A percentile compares a stretch with the other conserved stretches of the same genome.
These are phyloP conservation scores for Paedocypris sp. DNA, from an alignment of 2,113 vertebrate genomes.

Conservation along the genomic window DNA sequence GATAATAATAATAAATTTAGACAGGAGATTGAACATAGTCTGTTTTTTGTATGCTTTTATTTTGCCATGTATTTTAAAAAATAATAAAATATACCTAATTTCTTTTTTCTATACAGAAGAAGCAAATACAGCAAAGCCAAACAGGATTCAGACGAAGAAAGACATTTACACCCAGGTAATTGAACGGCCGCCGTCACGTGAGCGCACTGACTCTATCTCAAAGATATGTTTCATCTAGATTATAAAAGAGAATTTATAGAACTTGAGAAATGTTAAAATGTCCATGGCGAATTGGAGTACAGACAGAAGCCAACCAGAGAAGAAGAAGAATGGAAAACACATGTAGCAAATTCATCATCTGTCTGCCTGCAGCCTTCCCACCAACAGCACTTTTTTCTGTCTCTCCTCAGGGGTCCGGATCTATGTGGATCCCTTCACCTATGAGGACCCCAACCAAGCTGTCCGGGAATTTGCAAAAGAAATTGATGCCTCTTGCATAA, in stretches of 20 bases:
- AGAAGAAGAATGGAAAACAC: conserved; percentile 15
- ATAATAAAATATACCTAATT: neutral
- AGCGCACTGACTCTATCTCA: conserved; percentile 14
- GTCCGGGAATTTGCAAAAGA: conserved; percentile 68
- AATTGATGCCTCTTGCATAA: conserved; percentile 91
- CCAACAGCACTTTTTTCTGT: conserved; percentile 41
- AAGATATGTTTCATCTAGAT: neutral
- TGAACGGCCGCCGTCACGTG: conserved; percentile 47
- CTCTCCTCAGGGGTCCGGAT: conserved; percentile 87
- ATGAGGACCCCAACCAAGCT: conserved; percentile 65
- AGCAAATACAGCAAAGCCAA: conserved; percentile 97
- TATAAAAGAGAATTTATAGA: neutral
- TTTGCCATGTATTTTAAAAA: too few species aligned
- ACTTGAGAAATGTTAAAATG: neutral
- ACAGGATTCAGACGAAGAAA: conserved; percentile 95
- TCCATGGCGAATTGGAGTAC: neutral
- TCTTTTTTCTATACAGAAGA: conserved; percentile 55
- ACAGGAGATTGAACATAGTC: too few species aligned
- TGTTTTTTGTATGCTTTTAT: too few species aligned
- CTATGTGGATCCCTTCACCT: conserved; percentile 71
- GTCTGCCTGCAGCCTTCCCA: conserved; percentile 43
- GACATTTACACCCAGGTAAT: conserved; percentile 93
- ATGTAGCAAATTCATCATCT: conserved; percentile 22
- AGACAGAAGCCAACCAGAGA: conserved; percentile 1
- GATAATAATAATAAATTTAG: too few species aligned